phyloP scores from a whole-genome alignment of 2,113 vertebrate species.

The Otus sunia region DNA sequence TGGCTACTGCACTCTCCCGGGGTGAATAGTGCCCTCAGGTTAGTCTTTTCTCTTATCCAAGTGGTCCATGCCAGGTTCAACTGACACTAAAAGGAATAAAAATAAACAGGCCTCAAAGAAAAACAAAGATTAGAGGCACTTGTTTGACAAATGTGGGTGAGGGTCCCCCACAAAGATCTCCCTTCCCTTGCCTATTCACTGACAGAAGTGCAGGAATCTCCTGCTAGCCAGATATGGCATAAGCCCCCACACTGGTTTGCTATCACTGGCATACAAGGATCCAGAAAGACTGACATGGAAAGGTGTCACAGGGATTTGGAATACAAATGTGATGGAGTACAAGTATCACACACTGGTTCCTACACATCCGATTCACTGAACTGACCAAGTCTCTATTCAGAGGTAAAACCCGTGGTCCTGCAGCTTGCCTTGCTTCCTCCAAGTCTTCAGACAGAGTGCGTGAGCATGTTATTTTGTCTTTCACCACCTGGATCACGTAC shows the following conservation, averaged over 20 bases:
- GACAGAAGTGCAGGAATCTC: background rate
- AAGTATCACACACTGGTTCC: background rate
- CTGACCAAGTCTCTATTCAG: background rate
- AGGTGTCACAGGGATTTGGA: background rate
- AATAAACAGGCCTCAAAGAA: background rate
- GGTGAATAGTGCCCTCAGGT: background rate
- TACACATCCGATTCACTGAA: background rate
- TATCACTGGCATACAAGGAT: background rate
- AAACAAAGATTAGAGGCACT: background rate
- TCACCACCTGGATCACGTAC: background rate
- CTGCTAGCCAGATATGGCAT: background rate
- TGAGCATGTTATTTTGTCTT: background rate
- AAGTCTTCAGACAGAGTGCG: too few species aligned
- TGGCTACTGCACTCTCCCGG: background rate
- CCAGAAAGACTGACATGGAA: background rate
- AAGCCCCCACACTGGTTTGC: background rate
- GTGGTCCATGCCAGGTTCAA: background rate
- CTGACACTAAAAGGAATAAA: background rate
- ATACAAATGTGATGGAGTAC: background rate
- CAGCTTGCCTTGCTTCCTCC: background rate
- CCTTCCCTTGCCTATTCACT: background rate
- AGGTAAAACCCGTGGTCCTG: background rate
- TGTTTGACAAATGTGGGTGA: accelerated
- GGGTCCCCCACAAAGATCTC: background rate
- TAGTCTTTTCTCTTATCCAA: background rate